Evolutionary conservation across 1,140 invertebrate genomes (phyloP), one percentile per base, ranked within the genome.

Genomic region (Araneus ventricosus): DNA sequence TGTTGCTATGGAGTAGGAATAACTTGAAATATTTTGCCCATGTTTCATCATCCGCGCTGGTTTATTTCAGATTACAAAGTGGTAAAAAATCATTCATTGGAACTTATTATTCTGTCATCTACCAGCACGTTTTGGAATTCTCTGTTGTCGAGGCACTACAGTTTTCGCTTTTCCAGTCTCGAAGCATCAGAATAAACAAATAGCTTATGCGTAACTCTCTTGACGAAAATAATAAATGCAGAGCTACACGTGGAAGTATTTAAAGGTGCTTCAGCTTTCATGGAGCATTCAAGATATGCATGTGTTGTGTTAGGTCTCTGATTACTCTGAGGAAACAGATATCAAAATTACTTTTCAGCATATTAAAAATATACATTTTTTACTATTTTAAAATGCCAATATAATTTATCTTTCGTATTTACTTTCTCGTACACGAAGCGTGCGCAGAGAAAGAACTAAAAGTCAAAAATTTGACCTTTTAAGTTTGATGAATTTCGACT

Each of bases 1-100:
- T 84, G 82, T 84, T 84, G 82, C 82, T 84, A 84, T 45, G 82
- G 41, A 34, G 82, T 84, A 84, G 39, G 41, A 84, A 84, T 27
- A 84, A 84, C 24, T 45, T 84, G 82, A 75, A 75, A 75, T 75
- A 75, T 75, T 75, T 75, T 75, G 70, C 70, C 70, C n/a, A 37
- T 84, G 82, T 84, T 84, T 84, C 82, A 84, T 52, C 82, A 84
- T 84, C 34, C 22, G 27, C 17, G 82, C 52, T 84, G 70, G 70
- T 34, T 52, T 75, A 30, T 75, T 75, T 75, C 70, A 75, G 37
- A 75, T 75, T 75, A 75, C 70, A 75, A 75, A 30, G 70, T 75
- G 70, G 70, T 75, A 75, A 75, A 75, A 75, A 75, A 37, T 75
- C 34, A 75, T 75, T 75, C 70, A 75, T 75, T 75, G 70, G 70